Base-by-base conservation (phyloP, 2,113 vertebrate species). In the Hiodon tergisus region DNA sequence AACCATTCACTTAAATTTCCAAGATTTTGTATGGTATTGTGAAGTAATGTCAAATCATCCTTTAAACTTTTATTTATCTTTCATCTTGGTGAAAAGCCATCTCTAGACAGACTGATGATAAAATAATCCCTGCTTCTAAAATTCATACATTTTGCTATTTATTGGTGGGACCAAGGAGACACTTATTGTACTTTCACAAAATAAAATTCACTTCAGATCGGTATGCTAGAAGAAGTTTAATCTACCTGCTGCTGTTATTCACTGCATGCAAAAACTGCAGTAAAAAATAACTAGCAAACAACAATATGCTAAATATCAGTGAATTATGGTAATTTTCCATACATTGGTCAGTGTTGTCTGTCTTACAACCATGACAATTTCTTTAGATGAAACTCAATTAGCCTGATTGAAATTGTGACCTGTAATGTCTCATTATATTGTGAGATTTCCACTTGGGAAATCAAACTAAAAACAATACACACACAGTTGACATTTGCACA, bases 131-230 rank as follows among this genome's bases (percentile, higher is more conserved):
- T 31, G 31, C 31, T 31, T 31, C 31, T 31, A 31, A 31, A 31
- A 31, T 47, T 50, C 16, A 69, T n/a, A 69, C 4, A 16, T 52
- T 53, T 51, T 53, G 8, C 7, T 3, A 66, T 47, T 47, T 11
- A 11, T 76, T 69, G 69, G 77, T 69, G 69, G 75, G 47, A 72
- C 73, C 53, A 71, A 7, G 16, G 9, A 62, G 31, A 31, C 31
- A 31, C 63, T 48, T 5, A 57, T 57, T 3, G 31, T 17, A 10
- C 48, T 48, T 66, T 17, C 6, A 46, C 2, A 47, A 48, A 48
- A 48, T 48, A 3, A 7, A 66, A 66, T 4, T 66, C 48, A 17
- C 46, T 66, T 66, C 10, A 47, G 63, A 16, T 47, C 46, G 48
- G 2, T 9, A 66, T 3, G 31, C 63, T 46, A 60, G 11, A 14